Evolutionary conservation across 1,140 invertebrate species (phyloP).

Genomic region (Meloidogyne exigua): DNA sequence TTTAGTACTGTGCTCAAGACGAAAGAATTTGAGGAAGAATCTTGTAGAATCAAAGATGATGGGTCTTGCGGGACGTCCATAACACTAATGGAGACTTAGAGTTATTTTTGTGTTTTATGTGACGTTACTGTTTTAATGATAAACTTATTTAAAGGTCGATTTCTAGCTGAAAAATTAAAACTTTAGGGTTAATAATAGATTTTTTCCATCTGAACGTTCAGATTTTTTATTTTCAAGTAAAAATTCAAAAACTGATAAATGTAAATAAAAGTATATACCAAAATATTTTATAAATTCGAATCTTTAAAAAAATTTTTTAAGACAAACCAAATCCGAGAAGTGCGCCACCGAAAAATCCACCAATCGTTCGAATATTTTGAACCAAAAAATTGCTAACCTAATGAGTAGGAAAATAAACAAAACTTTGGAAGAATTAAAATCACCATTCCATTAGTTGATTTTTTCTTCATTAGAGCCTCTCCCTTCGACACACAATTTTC

Average conservation of each 20-base stretch:
- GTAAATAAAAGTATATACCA: background rate
- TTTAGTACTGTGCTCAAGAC: constrained; percentile 21
- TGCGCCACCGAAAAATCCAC: background rate
- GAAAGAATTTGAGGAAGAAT: background rate
- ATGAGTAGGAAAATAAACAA: too few species aligned
- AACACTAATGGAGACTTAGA: too few species aligned
- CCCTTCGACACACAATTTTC: background rate
- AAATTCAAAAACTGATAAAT: background rate
- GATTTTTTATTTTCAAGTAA: background rate
- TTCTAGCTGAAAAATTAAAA: too few species aligned
- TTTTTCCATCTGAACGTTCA: too few species aligned
- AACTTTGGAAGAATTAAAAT: background rate
- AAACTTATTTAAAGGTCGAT: too few species aligned
- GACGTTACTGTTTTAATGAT: too few species aligned
- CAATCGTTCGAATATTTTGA: background rate
- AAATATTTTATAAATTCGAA: background rate
- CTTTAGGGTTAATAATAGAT: too few species aligned
- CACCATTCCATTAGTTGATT: background rate
- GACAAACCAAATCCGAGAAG: background rate
- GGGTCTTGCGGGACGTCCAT: too few species aligned
- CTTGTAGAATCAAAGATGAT: background rate
- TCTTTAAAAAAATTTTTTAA: background rate
- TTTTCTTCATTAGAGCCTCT: background rate
- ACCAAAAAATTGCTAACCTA: background rate
- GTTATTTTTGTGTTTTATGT: too few species aligned